Evolutionary conservation across 2,113 vertebrate genomes (phyloP), one percentile per base, ranked within the genome.

Genomic region (Eonycteris spelaea): DNA sequence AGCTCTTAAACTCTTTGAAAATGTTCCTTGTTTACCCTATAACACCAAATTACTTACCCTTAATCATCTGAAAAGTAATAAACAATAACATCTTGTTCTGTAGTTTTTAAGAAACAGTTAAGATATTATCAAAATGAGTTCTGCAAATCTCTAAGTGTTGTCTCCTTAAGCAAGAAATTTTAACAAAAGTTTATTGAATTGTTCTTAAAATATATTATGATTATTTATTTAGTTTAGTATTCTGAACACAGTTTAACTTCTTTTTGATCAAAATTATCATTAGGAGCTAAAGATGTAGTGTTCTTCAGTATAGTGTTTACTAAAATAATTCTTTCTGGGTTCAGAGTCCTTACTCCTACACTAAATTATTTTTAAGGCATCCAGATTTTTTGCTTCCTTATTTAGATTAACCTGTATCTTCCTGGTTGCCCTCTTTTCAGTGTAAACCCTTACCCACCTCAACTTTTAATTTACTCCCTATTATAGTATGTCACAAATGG

Each of bases 111-210:
- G 43, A 79, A 96, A 86, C 38, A 53, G 26, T 92, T 73, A 96
- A 77, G 61, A 26, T 91, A 14, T 70, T 92, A 63, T 61, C 45
- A 70, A 51, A 96, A 51, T 48, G 85, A 75, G 16, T 88, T 95
- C 45, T 91, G 38, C 6, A 59, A 70, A 89, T 91, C 43, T 86
- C 28, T 59, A 82, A 82, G 18, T 33, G 33, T 79, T 59, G 77
- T 13, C 33, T 88, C 33, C 35, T 92, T 33, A 68, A 94, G n/a
- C 40, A 93, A 55, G 68, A 94, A 45, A 92, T 74, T 80, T 96
- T 86, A 96, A 70, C 43, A 48, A 89, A 53, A 75, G 14, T 80
- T 95, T 93, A 74, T 83, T 91, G 55, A 84, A 63, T 93, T 91
- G 7, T 92, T 96, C 30, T 28, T 90, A 91, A 86, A 90, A 75